Percentiles rank a stretch among this genome's conserved stretches.
Conservation (phyloP, 2,797 vertebrate genomes). For the Myotis vivesi region DNA sequence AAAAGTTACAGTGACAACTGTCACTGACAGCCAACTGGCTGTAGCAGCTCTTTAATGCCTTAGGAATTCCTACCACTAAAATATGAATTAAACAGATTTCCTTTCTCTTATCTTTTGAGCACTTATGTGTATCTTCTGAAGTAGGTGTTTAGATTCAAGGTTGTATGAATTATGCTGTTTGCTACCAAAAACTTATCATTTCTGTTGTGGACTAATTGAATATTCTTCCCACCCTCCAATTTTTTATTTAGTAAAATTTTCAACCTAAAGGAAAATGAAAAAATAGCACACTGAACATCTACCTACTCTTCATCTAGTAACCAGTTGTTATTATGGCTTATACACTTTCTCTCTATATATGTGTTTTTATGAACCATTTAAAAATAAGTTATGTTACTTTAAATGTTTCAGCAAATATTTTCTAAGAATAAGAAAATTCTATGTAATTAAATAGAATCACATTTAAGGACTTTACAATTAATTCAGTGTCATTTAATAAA, state of each 20-base stretch:
- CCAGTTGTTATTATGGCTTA: background rate
- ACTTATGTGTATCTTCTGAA: background rate
- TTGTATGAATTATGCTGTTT: background rate
- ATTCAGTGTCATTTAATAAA: background rate
- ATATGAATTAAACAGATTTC: background rate
- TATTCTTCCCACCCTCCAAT: background rate
- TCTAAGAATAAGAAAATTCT: slow-evolving; percentile 29
- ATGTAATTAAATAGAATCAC: background rate
- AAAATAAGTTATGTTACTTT: background rate
- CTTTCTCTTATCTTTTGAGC: background rate
- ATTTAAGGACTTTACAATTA: slow-evolving; percentile 22
- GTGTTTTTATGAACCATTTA: background rate
- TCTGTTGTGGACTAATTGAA: background rate
- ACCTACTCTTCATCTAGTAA: background rate
- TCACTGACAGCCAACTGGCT: background rate
- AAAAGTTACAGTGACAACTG: background rate
- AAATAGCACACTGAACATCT: background rate
- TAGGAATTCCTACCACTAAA: slow-evolving; percentile 3
- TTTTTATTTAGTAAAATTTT: slow-evolving; percentile 42
- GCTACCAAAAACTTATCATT: background rate
- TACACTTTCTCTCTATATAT: background rate
- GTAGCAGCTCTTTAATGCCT: background rate
- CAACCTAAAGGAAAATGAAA: background rate
- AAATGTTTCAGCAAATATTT: background rate
- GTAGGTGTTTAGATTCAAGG: background rate